Conservation (phyloP, 2,888 invertebrate genomes). For the Eupithecia inturbata region DNA sequence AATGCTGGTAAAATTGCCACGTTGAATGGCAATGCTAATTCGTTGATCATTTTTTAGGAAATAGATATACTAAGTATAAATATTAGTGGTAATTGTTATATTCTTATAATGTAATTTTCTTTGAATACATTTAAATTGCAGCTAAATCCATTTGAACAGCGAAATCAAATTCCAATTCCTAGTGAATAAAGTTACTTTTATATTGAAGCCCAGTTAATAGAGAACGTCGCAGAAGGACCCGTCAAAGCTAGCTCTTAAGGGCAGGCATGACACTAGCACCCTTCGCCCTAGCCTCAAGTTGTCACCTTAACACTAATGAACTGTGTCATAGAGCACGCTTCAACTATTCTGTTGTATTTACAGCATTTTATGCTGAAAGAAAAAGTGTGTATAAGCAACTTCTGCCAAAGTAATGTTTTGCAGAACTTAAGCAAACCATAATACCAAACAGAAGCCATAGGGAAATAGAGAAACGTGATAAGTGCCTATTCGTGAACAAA, state of each 20-base stretch:
- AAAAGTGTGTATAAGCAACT: neutral
- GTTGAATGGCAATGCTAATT: no score
- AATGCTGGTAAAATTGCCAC: no score
- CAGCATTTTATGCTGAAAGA: constrained; percentile 19
- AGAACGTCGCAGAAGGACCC: constrained; percentile 14
- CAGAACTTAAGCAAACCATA: neutral
- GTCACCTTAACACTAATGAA: constrained; percentile 44
- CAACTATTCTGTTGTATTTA: constrained; percentile 20
- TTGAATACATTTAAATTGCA: no score
- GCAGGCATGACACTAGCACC: constrained; percentile 34
- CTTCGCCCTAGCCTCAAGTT: constrained; percentile 29
- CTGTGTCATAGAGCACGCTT: constrained; percentile 39
- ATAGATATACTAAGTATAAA: no score
- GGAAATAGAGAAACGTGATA: neutral
- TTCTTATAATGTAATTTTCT: no score
- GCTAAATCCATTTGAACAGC: no score
- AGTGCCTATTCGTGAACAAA: no score
- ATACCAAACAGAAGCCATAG: neutral
- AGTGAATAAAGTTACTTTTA: neutral
- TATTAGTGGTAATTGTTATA: no score
- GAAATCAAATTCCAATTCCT: neutral
- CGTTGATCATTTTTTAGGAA: no score
- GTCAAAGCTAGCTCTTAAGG: constrained; percentile 35
- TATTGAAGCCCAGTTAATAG: neutral
- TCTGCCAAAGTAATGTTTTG: neutral